A percentile compares a stretch with the other conserved stretches of the same genome.
phyloP scores from a whole-genome alignment of 2,113 vertebrate genomes.

The Nothoprocta pentlandii region DNA sequence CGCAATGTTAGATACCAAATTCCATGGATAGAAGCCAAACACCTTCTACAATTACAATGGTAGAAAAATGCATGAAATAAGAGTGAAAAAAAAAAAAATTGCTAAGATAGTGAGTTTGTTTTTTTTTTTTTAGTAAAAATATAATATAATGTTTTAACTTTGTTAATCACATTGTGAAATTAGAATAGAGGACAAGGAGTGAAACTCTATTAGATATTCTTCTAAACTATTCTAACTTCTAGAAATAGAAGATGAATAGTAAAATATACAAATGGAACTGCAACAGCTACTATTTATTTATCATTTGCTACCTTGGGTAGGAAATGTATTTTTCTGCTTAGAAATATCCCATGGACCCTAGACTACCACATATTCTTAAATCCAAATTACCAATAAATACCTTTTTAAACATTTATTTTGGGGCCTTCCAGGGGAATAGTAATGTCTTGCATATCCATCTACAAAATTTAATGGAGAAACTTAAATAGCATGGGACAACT shows the following conservation, averaged over 20 bases:
- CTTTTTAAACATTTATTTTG: background rate
- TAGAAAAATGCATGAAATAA: background rate
- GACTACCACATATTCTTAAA: background rate
- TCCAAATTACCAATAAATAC: background rate
- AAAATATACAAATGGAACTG: background rate
- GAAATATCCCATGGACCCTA: conserved; percentile 4
- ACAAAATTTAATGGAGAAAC: background rate
- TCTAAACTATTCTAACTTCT: background rate
- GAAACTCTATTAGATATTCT: background rate
- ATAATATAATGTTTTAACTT: background rate
- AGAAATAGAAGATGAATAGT: background rate
- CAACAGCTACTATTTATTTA: background rate
- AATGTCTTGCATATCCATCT: conserved; percentile 7
- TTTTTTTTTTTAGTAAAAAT: background rate
- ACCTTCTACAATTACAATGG: background rate
- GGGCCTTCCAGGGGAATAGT: background rate
- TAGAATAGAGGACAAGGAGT: background rate
- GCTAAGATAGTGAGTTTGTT: background rate
- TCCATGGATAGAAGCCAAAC: background rate
- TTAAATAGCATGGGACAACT: background rate
- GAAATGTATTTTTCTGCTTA: conserved; percentile 30
- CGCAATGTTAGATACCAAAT: background rate
- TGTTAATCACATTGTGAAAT: background rate
- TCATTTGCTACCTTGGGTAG: background rate
- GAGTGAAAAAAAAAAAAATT: background rate